A percentile compares a stretch with the other conserved stretches of the same genome.
Conservation (phyloP, 2,113 vertebrate genomes). For the Patagioenas fasciata region DNA sequence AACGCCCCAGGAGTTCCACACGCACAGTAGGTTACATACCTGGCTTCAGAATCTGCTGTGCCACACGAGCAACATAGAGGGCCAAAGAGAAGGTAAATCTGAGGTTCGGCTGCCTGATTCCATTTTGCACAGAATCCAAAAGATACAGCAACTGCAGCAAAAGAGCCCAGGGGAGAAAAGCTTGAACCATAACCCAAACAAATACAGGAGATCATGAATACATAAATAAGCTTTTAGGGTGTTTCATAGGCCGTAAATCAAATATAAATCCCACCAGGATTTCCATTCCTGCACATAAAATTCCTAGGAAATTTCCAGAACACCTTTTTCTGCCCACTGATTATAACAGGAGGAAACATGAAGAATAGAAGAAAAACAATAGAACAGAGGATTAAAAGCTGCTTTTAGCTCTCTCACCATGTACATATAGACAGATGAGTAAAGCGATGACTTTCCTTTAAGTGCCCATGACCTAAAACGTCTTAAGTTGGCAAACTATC, state of each 20-base stretch:
- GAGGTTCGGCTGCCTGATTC: slow-evolving; percentile 82
- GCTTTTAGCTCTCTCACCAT: neutral
- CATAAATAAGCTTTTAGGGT: neutral
- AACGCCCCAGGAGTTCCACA: neutral
- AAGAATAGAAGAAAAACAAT: neutral
- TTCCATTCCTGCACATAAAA: neutral
- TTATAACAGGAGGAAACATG: neutral
- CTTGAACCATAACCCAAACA: neutral
- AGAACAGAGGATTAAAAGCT: neutral
- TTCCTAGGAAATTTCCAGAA: neutral
- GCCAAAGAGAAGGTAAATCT: slow-evolving; percentile 83
- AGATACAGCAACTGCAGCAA: slow-evolving; percentile 85
- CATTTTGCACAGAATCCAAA: slow-evolving; percentile 88
- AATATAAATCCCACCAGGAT: neutral
- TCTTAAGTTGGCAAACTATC: neutral
- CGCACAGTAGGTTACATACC: slow-evolving; percentile 63
- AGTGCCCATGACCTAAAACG: accelerated
- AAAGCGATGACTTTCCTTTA: neutral
- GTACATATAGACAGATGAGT: accelerated
- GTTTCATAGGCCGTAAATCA: neutral
- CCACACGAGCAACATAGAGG: slow-evolving; percentile 83
- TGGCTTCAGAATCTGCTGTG: slow-evolving; percentile 89
- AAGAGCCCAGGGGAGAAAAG: slow-evolving; percentile 17
- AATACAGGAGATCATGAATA: neutral
- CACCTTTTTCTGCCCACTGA: neutral